These are phyloP conservation scores for Tetrax tetrax DNA, from an alignment of 2,113 vertebrate genomes.

Conservation along the genomic window DNA sequence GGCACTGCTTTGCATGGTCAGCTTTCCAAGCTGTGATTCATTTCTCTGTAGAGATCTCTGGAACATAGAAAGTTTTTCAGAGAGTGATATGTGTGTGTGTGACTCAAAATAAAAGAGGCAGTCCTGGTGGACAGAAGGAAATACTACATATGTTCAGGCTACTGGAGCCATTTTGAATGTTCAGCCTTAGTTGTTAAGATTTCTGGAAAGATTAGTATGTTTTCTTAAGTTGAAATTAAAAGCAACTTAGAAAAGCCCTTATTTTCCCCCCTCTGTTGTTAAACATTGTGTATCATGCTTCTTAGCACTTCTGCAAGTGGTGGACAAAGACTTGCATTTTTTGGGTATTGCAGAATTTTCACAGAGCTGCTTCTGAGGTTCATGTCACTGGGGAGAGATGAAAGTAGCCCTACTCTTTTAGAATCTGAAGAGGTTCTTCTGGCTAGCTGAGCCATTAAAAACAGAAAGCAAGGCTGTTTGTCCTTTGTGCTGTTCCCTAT, in stretches of 20 bases:
- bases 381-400: not conserved
- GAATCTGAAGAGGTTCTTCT: not conserved
- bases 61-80: not conserved
- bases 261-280: not conserved
- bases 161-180: not conserved
- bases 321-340: not conserved
- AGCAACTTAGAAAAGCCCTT: not conserved
- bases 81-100: not conserved
- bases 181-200: not conserved
- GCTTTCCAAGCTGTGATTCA: not conserved
- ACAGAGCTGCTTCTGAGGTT: not conserved
- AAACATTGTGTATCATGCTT: accelerated
- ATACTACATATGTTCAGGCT: accelerated
- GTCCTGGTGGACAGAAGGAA: not conserved
- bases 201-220: not conserved
- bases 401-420: not conserved
- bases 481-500: not conserved
- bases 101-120: not conserved
- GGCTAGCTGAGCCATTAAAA: not conserved
- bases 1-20: not conserved
- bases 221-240: not conserved
- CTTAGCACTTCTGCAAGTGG: not conserved
- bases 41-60: not conserved
- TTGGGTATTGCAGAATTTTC: not conserved
- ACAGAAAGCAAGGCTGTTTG: not conserved